Percentiles rank a stretch among this genome's conserved stretches.
These are phyloP conservation scores for Lacerta agilis DNA, from an alignment of 2,797 vertebrate genomes.

Conservation along the genomic window DNA sequence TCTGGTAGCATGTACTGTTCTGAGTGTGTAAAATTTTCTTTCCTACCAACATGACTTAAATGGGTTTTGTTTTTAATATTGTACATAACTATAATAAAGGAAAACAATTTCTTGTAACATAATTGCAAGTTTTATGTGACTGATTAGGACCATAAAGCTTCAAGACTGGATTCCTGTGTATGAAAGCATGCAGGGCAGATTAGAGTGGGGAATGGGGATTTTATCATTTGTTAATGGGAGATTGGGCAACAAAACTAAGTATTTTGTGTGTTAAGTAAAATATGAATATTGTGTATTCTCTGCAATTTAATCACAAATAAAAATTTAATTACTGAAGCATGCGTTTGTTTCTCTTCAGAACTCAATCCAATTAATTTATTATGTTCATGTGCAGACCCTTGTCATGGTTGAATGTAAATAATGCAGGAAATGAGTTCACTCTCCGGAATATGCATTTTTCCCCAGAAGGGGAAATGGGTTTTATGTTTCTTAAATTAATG, in stretches of 20 bases:
- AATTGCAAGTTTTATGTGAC: conserved; percentile 22
- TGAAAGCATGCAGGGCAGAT: conserved; percentile 2
- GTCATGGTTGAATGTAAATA: neutral
- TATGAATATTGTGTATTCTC: conserved; percentile 16
- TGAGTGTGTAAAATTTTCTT: conserved; percentile 1
- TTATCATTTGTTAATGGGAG: conserved; percentile 9
- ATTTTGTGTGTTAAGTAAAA: conserved; percentile 13
- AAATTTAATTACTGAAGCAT: conserved; percentile 39
- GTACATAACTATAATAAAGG: conserved; percentile 44
- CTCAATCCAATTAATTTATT: conserved; percentile 10
- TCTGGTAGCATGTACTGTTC: neutral
- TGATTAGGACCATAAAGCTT: conserved; percentile 30
- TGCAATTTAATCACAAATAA: conserved; percentile 64
- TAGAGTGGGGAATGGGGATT: conserved; percentile 16
- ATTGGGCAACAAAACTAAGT: neutral
- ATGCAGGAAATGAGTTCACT: neutral
- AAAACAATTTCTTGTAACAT: conserved; percentile 46
- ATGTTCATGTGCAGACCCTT: neutral
- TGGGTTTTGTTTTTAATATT: conserved; percentile 34
- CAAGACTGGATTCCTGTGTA: conserved; percentile 24
- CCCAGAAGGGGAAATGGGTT: neutral
- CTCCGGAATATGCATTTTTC: neutral
- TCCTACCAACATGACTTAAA: neutral
- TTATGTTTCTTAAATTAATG: neutral
- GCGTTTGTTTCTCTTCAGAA: conserved; percentile 37